Evolutionary conservation across 2,113 vertebrate genomes (phyloP).

Genomic region (Hystrix cristata): DNA sequence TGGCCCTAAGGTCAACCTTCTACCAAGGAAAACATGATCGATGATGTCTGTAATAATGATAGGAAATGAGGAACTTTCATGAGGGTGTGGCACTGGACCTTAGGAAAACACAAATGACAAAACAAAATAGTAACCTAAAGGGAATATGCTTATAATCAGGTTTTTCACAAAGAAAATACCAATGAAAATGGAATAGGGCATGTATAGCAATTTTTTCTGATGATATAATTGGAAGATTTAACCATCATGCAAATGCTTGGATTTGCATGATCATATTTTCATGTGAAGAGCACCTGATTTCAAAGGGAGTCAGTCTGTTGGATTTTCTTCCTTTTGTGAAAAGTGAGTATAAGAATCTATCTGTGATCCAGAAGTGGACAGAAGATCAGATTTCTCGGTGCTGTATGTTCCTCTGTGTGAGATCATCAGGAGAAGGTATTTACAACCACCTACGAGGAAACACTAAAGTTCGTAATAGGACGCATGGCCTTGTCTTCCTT

Average conservation of each 20-base stretch:
- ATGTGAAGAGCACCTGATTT: not conserved
- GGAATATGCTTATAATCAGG: not conserved
- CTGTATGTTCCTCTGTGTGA: not conserved
- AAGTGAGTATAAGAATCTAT: not conserved
- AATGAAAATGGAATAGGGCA: not conserved
- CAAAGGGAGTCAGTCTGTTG: not conserved
- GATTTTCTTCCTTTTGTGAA: not conserved
- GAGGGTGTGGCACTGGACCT: not conserved
- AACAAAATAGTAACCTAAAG: not conserved
- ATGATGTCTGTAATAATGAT: not conserved
- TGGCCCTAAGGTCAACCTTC: not conserved
- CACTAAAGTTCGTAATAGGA: not conserved
- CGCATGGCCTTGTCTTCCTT: slow-evolving; percentile 17
- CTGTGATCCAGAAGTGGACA: not conserved
- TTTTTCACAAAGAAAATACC: slow-evolving; percentile 26
- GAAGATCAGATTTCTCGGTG: not conserved
- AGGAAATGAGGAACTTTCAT: not conserved
- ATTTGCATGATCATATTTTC: slow-evolving; percentile 72
- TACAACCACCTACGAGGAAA: not conserved
- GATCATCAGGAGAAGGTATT: not conserved
- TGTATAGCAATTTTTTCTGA: not conserved
- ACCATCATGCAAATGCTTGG: slow-evolving; percentile 53
- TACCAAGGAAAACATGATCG: not conserved
- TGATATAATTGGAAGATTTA: not conserved
- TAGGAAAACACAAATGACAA: not conserved